Percentiles rank a stretch among this genome's conserved stretches.
phyloP scores from a whole-genome alignment of 2,797 vertebrate genomes.

The Cercopithecus petaurista region DNA sequence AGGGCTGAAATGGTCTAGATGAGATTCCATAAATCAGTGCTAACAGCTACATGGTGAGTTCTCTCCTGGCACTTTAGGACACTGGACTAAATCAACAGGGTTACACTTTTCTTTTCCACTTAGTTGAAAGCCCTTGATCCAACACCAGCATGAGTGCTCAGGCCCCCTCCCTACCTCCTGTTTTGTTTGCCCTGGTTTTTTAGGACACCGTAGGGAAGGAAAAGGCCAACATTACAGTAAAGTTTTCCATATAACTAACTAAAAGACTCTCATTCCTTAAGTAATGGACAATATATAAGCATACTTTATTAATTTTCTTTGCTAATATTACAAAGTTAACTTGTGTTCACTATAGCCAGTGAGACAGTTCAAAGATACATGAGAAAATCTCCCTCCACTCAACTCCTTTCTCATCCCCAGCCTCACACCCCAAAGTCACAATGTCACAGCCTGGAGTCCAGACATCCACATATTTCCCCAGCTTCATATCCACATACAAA shows the following conservation, averaged over 20 bases:
- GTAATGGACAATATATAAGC: not conserved
- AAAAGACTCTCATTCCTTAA: not conserved
- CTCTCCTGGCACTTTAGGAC: not conserved
- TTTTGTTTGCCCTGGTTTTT: not conserved
- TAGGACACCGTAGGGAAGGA: not conserved
- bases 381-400: not conserved
- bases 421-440: not conserved
- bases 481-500: not conserved
- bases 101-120: slow-evolving; percentile 43
- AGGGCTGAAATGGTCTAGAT: slow-evolving; percentile 44
- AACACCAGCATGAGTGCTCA: not conserved
- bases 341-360: not conserved
- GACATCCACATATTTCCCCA: not conserved
- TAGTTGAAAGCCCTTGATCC: slow-evolving; percentile 63
- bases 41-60: not conserved
- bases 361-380: not conserved
- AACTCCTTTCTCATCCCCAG: not conserved
- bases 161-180: slow-evolving; percentile 32
- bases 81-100: slow-evolving; percentile 33
- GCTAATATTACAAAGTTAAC: not conserved
- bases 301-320: not conserved
- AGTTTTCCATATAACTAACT: not conserved
- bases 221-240: not conserved
- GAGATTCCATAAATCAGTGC: slow-evolving; percentile 70
- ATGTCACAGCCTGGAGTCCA: not conserved